These are phyloP conservation scores for Dendrolimus punctatus DNA, from an alignment of 1,140 invertebrate species.

Conservation along the genomic window DNA sequence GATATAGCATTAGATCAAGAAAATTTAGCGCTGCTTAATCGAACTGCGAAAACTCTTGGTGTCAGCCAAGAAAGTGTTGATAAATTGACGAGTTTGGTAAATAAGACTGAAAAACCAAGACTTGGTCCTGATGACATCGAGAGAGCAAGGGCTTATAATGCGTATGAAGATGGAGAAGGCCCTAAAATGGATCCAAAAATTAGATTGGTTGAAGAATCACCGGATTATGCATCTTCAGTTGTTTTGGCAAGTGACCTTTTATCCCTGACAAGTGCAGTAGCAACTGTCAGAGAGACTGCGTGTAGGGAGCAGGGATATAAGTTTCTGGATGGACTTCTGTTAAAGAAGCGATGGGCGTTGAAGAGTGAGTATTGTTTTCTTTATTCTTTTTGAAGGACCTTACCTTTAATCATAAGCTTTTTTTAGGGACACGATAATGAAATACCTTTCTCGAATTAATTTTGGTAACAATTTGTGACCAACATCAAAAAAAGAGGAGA, in stretches of 20 bases:
- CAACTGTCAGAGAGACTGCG: slow-evolving; percentile 46
- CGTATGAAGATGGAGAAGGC: slow-evolving; percentile 34
- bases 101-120: slow-evolving; percentile 14
- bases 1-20: too few relatives aligned
- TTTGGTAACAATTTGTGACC: too few relatives aligned
- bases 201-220: slow-evolving; percentile 44
- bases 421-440: too few relatives aligned
- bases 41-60: too few relatives aligned
- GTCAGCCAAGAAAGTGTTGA: too few relatives aligned
- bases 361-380: slow-evolving; percentile 60
- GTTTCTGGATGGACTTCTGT: slow-evolving; percentile 61
- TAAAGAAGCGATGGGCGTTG: slow-evolving; percentile 72
- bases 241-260: slow-evolving; percentile 58
- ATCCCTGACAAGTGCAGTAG: slow-evolving; percentile 53
- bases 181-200: slow-evolving; percentile 21
- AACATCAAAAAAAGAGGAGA: too few relatives aligned
- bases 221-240: slow-evolving; percentile 61
- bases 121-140: neutral
- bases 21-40: too few relatives aligned
- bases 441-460: too few relatives aligned
- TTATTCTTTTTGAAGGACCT: neutral
- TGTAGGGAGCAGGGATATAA: slow-evolving; percentile 68
- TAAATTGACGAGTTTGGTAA: slow-evolving; percentile 16
- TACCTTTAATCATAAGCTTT: neutral
- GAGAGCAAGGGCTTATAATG: slow-evolving; percentile 24